Evolutionary conservation across 53 echinoderm and acorn worm genomes (phyloP).

Genomic region (Temnopleurus reevesii): DNA sequence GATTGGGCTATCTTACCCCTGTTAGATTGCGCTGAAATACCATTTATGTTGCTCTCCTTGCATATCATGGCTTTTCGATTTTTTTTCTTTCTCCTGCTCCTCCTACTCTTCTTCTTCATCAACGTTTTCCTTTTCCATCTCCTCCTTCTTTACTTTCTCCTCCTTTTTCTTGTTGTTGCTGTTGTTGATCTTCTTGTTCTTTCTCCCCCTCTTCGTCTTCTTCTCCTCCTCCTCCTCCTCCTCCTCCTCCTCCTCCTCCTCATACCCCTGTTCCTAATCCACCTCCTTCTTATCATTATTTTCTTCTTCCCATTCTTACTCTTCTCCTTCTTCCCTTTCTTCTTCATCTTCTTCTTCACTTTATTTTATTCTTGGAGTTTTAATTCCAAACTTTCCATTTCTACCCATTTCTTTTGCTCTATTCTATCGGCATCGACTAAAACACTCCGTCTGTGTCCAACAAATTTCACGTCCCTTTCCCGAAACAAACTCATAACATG

Average conservation of each 20-base stretch:
- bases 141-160: neutral
- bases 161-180: neutral
- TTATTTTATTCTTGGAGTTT: neutral
- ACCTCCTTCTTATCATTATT: neutral
- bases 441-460: neutral
- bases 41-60: neutral
- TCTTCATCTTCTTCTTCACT: neutral
- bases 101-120: neutral
- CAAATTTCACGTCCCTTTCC: neutral
- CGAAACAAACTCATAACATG: conserved; percentile 45
- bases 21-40: no score
- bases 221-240: neutral
- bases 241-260: neutral
- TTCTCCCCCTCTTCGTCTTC: neutral
- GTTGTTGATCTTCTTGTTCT: neutral
- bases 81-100: neutral
- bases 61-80: neutral
- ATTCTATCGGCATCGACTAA: no score
- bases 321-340: neutral
- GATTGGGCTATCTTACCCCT: no score
- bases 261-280: neutral
- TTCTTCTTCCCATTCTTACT: neutral
- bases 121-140: neutral
- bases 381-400: no score
- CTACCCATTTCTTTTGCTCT: no score